Percentiles rank a stretch among this genome's conserved stretches.
phyloP scores from a whole-genome alignment of 1,140 invertebrate genomes.

The Orchestia grillus region DNA sequence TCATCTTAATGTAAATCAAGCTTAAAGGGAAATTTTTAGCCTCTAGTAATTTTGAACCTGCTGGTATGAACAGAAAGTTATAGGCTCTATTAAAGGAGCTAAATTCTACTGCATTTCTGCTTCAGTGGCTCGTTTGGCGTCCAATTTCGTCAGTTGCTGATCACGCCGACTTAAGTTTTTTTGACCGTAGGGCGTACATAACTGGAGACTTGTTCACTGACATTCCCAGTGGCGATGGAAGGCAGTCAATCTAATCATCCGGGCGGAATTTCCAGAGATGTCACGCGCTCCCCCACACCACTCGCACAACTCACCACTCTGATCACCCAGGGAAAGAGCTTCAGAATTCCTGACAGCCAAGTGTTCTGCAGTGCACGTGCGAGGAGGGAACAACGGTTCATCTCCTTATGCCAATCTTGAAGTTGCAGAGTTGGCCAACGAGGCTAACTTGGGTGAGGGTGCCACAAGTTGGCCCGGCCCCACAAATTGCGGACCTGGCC shows the following conservation, averaged over 20 bases:
- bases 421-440: background rate
- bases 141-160: too few relatives aligned
- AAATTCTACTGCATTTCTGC: too few relatives aligned
- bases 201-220: too few relatives aligned
- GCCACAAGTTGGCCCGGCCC: background rate
- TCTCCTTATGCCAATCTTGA: background rate
- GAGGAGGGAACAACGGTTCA: background rate
- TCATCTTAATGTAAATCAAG: too few relatives aligned
- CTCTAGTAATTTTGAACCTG: too few relatives aligned
- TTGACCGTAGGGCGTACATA: too few relatives aligned
- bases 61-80: too few relatives aligned
- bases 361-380: background rate
- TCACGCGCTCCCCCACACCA: background rate
- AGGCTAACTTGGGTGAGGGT: background rate
- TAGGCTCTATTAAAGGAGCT: too few relatives aligned
- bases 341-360: background rate
- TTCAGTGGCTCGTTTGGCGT: too few relatives aligned
- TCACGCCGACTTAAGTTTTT: too few relatives aligned
- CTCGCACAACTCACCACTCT: background rate
- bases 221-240: too few relatives aligned
- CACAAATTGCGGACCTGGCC: background rate
- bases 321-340: background rate
- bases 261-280: background rate
- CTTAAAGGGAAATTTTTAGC: too few relatives aligned
- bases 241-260: background rate